Base-by-base conservation (phyloP, 2,797 vertebrate species). In the Danionella dracula region DNA sequence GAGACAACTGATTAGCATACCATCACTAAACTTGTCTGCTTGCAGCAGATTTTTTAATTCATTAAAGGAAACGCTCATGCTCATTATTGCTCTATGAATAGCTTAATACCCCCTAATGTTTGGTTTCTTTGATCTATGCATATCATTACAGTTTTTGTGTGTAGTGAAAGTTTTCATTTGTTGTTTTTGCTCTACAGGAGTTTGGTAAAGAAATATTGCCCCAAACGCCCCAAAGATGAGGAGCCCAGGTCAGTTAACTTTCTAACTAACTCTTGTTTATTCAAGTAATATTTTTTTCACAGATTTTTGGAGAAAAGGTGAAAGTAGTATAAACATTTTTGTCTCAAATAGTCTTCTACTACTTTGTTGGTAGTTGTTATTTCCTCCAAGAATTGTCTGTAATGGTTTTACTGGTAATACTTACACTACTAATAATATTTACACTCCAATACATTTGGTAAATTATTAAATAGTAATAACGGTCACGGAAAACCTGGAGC, bases 201-300 rank as follows among this genome's bases (percentile, higher is more conserved):
- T 85, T 81, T 99, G 86, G 95, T 98, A 60, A 99, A 99, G 89
- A 99, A 99, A 80, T 97, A 97, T 61, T 96, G 93, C 82, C 96
- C 94, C 10, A 99, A 99, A 71, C 95, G 96, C 66, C 86, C 93
- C 66, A 99, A 99, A 92, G 96, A 99, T 44, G 96, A 99, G 65
- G 96, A 99, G 56, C 96, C 96, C 23, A 93, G 96, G 96, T 98
- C 89, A 83, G 85, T 15, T 42, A 1, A 42, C 27, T 11, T 23
- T n/a, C n/a, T n/a, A n/a, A n/a, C n/a, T n/a, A n/a, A n/a, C n/a
- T n/a, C n/a, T n/a, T 27, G 23, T 27, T 27, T 6, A 3, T 27
- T 27, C n/a, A n/a, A n/a, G n/a, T n/a, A n/a, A n/a, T n/a, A n/a
- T n/a, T n/a, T n/a, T n/a, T n/a, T n/a, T n/a, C n/a, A n/a, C n/a